Percentiles rank a stretch among this genome's conserved stretches.
phyloP scores from a whole-genome alignment of 2,113 vertebrate genomes.

The Pan troglodytes region NHGRI_mPanTro3-v2.1_pri NC_072408.2:135893501-135894000 shows the following conservation, averaged over 20 bases:
- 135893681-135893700: not conserved
- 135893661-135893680: not conserved
- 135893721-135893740: too few relatives aligned
- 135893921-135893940: not conserved
- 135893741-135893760: not conserved
- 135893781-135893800: not conserved
- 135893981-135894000: not conserved
- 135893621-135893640: not conserved
- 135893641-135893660: too few relatives aligned
- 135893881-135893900: accelerated
- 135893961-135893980: accelerated
- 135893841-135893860: accelerated
- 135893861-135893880: not conserved
- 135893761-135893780: not conserved
- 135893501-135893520: too few relatives aligned
- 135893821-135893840: not conserved
- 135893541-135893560: not conserved
- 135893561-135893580: not conserved
- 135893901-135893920: not conserved
- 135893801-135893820: not conserved
- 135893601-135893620: not conserved
- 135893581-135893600: not conserved
- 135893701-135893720: not conserved
- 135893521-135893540: not conserved
- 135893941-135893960: not conserved